A percentile compares a stretch with the other conserved stretches of the same genome.
phyloP scores from a whole-genome alignment of 2,888 invertebrate genomes.

The Aromia moschata region DNA sequence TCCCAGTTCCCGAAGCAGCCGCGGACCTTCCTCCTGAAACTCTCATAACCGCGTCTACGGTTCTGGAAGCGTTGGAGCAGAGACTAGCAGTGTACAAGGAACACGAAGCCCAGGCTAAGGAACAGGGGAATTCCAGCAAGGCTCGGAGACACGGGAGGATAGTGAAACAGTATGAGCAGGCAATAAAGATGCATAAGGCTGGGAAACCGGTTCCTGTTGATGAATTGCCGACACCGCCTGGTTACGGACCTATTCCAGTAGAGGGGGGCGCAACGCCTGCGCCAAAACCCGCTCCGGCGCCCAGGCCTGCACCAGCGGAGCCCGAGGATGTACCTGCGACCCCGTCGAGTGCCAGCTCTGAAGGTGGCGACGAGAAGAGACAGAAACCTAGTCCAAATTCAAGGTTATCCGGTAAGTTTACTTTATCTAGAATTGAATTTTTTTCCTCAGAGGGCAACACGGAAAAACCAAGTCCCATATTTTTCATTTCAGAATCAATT shows the following conservation, averaged over 20 bases:
- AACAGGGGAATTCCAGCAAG: constrained; percentile 84
- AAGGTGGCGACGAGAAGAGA: constrained; percentile 3
- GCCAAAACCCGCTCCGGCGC: constrained; percentile 45
- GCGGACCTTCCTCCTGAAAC: constrained; percentile 38
- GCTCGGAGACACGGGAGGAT: constrained; percentile 89
- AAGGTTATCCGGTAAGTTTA: constrained; percentile 15
- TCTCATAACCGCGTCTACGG: constrained; percentile 66
- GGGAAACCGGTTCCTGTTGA: constrained; percentile 80
- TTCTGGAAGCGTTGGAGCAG: constrained; percentile 83
- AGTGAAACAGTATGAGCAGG: constrained; percentile 91
- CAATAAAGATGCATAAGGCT: constrained; percentile 79
- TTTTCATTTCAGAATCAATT: no score
- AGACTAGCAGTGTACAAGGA: constrained; percentile 83
- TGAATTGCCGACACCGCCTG: constrained; percentile 89
- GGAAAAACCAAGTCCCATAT: no score
- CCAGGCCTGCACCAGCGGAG: constrained; percentile 21
- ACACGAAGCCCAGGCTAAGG: constrained; percentile 79
- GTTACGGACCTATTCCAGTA: constrained; percentile 74
- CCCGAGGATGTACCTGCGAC: constrained; percentile 26
- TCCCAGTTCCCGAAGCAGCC: constrained; percentile 36
- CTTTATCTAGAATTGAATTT: background rate
- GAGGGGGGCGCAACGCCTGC: constrained; percentile 45
- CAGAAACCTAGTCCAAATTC: constrained; percentile 16
- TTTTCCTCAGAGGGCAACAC: no score
- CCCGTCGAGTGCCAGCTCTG: constrained; percentile 3